Evolutionary conservation across 2,888 invertebrate genomes (phyloP), one percentile per base, ranked within the genome.

Genomic region (Ennomos quercinarius): DNA sequence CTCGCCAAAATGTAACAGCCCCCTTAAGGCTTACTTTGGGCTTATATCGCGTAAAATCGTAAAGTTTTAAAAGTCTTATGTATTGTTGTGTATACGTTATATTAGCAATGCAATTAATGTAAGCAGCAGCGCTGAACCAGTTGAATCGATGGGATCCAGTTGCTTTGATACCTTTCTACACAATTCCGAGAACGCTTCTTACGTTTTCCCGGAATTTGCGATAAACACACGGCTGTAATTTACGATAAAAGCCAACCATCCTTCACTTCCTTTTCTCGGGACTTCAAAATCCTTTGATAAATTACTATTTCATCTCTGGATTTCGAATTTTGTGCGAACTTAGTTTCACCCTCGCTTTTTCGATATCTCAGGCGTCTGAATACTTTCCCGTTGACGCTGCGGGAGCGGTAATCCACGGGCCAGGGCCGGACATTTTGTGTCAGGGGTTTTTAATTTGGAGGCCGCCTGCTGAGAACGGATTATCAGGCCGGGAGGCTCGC

Each of bases 301-400:
- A 92, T 91, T 88, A 92, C 91, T 88, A 85, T 91, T 91, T 89
- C 88, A 89, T 90, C 86, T 89, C 75, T 73, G 87, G 86, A 85
- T 89, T 89, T 84, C 73, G 83, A 78, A 81, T 81, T 85, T 84
- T 81, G 83, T 74, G 78, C 74, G 72, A 83, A 87, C 83, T 83
- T 74, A 72, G 77, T 81, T 80, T 75, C 76, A 73, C 87, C 87
- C 87, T 81, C 75, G 77, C 55, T 69, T 76, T 73, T 76, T 72
- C 67, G 71, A 68, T 67, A 66, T 67, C 67, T 69, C 65, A 66
- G 74, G 76, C 75, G 70, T 63, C 63, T 70, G 72, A 72, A 61
- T 65, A 62, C 68, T 62, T 68, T 71, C 65, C 68, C 80, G 82
- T 36, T 55, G 44, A 17, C 50, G 38, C 42, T 41, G 35, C 47